Evolutionary conservation across 2,797 vertebrate genomes (phyloP).

Genomic region (Octomys mimax): DNA sequence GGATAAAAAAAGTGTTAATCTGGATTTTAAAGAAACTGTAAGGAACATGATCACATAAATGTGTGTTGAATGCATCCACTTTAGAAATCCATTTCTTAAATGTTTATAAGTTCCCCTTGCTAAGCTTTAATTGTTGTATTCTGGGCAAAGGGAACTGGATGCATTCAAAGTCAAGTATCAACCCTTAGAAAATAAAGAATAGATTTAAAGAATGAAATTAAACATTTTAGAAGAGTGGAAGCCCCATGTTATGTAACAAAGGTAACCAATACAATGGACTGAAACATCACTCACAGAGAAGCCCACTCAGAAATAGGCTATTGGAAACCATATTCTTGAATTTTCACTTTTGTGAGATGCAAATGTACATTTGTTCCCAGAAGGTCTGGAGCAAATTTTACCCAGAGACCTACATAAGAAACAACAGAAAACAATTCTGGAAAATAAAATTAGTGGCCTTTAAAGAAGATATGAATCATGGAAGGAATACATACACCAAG

Average conservation of each 20-base stretch:
- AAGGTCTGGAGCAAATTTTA: background rate
- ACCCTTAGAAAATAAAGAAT: constrained; percentile 24
- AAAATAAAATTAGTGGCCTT: background rate
- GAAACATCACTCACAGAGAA: background rate
- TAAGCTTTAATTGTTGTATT: background rate
- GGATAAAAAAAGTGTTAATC: background rate
- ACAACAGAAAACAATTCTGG: background rate
- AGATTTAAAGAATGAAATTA: constrained; percentile 1
- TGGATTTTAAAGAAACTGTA: constrained; percentile 54
- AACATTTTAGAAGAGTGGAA: background rate
- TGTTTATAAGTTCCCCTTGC: background rate
- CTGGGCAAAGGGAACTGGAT: background rate
- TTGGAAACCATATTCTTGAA: background rate
- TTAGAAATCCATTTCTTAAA: constrained; percentile 55
- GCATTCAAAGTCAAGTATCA: background rate
- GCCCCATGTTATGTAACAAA: background rate
- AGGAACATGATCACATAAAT: background rate
- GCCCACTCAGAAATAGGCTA: background rate
- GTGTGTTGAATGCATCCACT: constrained; percentile 20
- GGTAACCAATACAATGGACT: background rate
- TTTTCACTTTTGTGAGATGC: background rate
- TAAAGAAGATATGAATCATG: background rate
- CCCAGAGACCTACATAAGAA: background rate
- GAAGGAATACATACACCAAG: background rate
- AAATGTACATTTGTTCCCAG: background rate